phyloP scores from a whole-genome alignment of 2,797 vertebrate species.

The Echeneis naucrates region DNA sequence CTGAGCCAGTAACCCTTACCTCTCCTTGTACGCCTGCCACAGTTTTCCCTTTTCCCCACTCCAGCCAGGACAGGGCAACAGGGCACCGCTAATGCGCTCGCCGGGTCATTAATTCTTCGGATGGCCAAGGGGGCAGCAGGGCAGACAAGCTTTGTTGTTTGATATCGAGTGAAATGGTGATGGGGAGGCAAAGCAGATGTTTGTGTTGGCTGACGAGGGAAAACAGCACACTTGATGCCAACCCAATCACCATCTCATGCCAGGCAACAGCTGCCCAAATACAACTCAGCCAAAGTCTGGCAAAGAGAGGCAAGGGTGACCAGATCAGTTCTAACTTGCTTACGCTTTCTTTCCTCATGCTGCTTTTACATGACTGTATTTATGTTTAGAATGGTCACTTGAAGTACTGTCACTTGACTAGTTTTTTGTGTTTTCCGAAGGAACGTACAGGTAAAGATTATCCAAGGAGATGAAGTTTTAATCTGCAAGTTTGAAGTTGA shows the following conservation, averaged over 20 bases:
- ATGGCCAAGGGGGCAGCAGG: conserved; percentile 63
- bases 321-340: conserved; percentile 47
- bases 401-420: conserved; percentile 13
- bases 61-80: conserved; percentile 65
- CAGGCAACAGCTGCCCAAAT: conserved; percentile 83
- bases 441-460: conserved; percentile 22
- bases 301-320: conserved; percentile 51
- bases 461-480: conserved; percentile 21
- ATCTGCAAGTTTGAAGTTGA: conserved; percentile 33
- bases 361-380: conserved; percentile 13
- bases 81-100: conserved; percentile 77
- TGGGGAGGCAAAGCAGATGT: conserved; percentile 82
- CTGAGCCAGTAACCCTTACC: conserved; percentile 59
- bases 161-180: conserved; percentile 65
- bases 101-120: conserved; percentile 80
- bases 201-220: conserved; percentile 77
- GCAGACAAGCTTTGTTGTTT: conserved; percentile 73
- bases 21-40: conserved; percentile 62
- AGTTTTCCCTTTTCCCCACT: conserved; percentile 49
- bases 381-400: not conserved
- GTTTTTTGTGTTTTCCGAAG: conserved; percentile 13
- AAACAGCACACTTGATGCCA: conserved; percentile 67
- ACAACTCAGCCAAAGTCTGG: conserved; percentile 70
- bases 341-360: conserved; percentile 27
- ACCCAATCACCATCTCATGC: conserved; percentile 75